Evolutionary conservation across 2,797 vertebrate genomes (phyloP), one percentile per base, ranked within the genome.

Genomic region (Peromyscus attwateri): DNA sequence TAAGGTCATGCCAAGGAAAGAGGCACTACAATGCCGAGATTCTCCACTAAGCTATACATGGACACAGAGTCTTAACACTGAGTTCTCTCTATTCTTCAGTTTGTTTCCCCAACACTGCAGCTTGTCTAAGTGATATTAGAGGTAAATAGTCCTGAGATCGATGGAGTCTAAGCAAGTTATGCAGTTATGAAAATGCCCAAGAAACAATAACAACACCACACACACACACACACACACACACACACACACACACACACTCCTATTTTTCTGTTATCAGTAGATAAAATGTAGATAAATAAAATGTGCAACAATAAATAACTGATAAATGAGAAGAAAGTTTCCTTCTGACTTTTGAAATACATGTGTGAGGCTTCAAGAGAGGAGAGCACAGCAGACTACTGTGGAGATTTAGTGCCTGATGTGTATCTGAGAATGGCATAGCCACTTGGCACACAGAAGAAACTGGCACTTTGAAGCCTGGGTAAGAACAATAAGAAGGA

Each of bases 51-150:
- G 34, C 27, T 92, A 6, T 6, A 52, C 19, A 73, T 2, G 0
- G 25, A 75, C 5, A 84, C 3, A 52, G 27, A 57, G 40, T 76
- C 60, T 73, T 68, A 70, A 70, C n/a, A 40, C 2, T 73, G 80
- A 66, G 25, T 87, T 91, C 87, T 87, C 92, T 92, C 34, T 87
- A 8, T 88, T 93, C n/a, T 25, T 16, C 49, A 82, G 21, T 80
- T 87, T 88, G 43, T 76, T 85, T 94, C 37, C 62, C 25, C 79
- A 31, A 34, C 27, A 84, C 6, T 84, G 91, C 37, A 89, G 79
- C 34, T 87, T 80, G 55, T 62, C 49, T 77, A 80, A 92, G 70
- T 79, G 49, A 70, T 75, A 70, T 34, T 49, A 93, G 43, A 62
- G 10, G 64, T 57, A 84, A 87, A 0, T 62, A 71, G 40, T 89